Evolutionary conservation across 2,113 vertebrate genomes (phyloP), one percentile per base, ranked within the genome.

Genomic region (Bos javanicus): DNA sequence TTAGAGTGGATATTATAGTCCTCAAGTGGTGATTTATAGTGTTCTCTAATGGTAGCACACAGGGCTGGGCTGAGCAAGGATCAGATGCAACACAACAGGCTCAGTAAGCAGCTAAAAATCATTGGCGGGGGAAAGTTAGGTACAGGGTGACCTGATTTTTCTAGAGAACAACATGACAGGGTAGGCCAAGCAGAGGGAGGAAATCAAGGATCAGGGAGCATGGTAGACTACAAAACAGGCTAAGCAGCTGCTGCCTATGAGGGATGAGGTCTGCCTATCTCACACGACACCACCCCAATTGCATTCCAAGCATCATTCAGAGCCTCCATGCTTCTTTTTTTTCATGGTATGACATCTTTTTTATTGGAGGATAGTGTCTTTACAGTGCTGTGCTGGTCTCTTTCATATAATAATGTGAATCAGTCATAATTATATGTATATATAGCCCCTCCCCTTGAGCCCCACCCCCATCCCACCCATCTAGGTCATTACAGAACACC

Each of bases 81-180:
- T 92, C 48, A 93, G 67, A 36, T 6, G 48, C 36, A 91, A 60
- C 48, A 87, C 90, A 48, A 80, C 30, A 8, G 71, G 85, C 89
- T 94, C 93, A 78, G 83, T 9, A 59, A 88, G 71, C 48, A 12
- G 76, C 85, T 83, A 46, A 90, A 95, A 90, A 78, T 71, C 78
- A 95, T 5, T 71, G 88, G 39, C 48, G 39, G 81, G 85, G 85
- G 43, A 80, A 87, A 88, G 43, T 84, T 93, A 82, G 89, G 78
- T 59, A 76, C 95, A 95, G 83, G 64, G 80, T 82, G 95, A 96
- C 91, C 93, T 93, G 92, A 94, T 96, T 97, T 96, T 74, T 97
- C 93, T 16, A 36, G 48, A 81, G 81, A 94, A 97, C 94, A 90
- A 60, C 83, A 36, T 56, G 46, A 83, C 91, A 60, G 93, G 91